phyloP scores from a whole-genome alignment of 2,888 invertebrate species.

The Pherbina coryleti region DNA sequence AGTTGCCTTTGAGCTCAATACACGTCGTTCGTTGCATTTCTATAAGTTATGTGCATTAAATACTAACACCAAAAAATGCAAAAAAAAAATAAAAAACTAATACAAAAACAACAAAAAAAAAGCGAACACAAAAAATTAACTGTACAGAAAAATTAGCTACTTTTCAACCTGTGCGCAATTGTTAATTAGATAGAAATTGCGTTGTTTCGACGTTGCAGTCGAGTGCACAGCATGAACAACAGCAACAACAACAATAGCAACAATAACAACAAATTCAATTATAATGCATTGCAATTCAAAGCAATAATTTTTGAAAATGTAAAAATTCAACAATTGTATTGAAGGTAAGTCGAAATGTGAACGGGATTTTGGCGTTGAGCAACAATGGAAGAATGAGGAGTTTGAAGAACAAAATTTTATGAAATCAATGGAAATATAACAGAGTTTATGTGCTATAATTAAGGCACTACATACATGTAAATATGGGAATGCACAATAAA shows the following conservation, averaged over 20 bases:
- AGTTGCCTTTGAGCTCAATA: not conserved
- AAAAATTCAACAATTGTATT: not conserved
- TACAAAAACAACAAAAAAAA: not conserved
- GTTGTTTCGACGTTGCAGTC: constrained; percentile 5
- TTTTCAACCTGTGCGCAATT: constrained; percentile 15
- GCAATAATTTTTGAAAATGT: not conserved
- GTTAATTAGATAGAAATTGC: constrained; percentile 21
- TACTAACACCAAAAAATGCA: not conserved
- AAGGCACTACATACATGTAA: too few relatives aligned
- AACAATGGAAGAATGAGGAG: too few relatives aligned
- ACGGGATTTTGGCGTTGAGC: too few relatives aligned
- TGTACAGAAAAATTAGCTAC: not conserved
- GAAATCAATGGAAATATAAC: too few relatives aligned
- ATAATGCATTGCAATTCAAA: not conserved
- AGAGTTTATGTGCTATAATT: too few relatives aligned
- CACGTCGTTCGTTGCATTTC: not conserved
- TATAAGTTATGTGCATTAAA: constrained; percentile 6
- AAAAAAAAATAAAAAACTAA: not conserved
- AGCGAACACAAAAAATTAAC: not conserved
- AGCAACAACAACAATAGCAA: not conserved
- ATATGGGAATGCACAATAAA: too few relatives aligned
- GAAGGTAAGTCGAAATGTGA: not conserved
- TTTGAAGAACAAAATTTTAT: too few relatives aligned
- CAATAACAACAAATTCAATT: too few relatives aligned
- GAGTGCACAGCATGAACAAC: not conserved